phyloP scores from a whole-genome alignment of 2,888 invertebrate genomes.

The Lumbricus terrestris region DNA sequence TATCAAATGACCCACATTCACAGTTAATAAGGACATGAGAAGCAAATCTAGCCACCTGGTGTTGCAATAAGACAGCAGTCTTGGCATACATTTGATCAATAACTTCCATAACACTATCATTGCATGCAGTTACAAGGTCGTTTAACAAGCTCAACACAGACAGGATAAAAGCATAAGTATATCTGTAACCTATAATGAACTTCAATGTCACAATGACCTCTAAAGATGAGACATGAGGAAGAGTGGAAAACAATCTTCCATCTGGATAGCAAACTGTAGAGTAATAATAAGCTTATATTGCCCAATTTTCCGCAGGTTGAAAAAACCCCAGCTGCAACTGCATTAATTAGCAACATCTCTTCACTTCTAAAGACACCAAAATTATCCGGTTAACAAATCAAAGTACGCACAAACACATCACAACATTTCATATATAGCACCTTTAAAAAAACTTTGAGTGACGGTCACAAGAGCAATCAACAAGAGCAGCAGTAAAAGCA shows the following conservation, averaged over 20 bases:
- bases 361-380: neutral
- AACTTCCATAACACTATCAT: neutral
- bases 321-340: neutral
- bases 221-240: neutral
- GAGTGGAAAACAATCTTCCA: neutral
- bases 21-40: neutral
- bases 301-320: no score
- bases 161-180: no score
- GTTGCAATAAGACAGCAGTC: neutral
- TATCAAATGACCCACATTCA: neutral
- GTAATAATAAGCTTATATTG: neutral
- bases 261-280: neutral
- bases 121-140: neutral
- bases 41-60: neutral
- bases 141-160: neutral
- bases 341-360: neutral
- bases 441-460: neutral
- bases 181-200: no score
- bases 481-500: neutral
- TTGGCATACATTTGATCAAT: neutral
- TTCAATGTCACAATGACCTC: neutral
- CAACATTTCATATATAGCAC: neutral
- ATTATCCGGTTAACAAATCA: neutral
- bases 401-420: neutral
- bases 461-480: neutral